phyloP scores from a whole-genome alignment of 2,888 invertebrate genomes.

The Anoncus sp. region DNA sequence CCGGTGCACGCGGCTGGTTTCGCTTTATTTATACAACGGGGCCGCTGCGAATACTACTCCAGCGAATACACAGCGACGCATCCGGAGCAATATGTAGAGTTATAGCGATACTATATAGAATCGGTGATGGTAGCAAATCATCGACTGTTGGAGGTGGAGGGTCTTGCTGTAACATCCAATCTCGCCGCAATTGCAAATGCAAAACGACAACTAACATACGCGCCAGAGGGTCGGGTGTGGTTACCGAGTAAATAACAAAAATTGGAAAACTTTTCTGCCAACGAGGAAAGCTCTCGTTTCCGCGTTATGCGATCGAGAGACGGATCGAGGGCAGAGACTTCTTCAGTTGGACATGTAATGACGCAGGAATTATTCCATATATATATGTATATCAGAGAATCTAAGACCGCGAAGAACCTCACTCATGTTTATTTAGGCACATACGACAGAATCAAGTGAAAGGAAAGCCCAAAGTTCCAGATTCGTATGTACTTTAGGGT shows the following conservation, averaged over 20 bases:
- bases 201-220: constrained; percentile 2
- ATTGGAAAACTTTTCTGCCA: constrained; percentile 35
- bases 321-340: constrained; percentile 10
- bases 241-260: constrained; percentile 35
- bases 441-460: not conserved
- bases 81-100: constrained; percentile 1
- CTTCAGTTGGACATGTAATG: not conserved
- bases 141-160: constrained; percentile 21
- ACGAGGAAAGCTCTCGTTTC: too few relatives aligned
- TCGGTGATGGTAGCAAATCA: constrained; percentile 26
- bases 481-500: constrained; percentile 38
- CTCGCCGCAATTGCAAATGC: not conserved
- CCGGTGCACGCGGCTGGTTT: constrained; percentile 33
- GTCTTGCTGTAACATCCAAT: not conserved
- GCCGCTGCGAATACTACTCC: not conserved
- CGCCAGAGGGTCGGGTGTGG: constrained; percentile 1
- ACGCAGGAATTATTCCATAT: too few relatives aligned
- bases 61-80: constrained; percentile 12
- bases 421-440: not conserved
- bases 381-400: too few relatives aligned
- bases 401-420: not conserved
- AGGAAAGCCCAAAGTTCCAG: constrained; percentile 4
- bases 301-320: constrained; percentile 1
- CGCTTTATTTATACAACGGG: constrained; percentile 56
- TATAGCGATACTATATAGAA: not conserved